phyloP scores from a whole-genome alignment of 2,113 vertebrate genomes.

The Castor canadensis region DNA sequence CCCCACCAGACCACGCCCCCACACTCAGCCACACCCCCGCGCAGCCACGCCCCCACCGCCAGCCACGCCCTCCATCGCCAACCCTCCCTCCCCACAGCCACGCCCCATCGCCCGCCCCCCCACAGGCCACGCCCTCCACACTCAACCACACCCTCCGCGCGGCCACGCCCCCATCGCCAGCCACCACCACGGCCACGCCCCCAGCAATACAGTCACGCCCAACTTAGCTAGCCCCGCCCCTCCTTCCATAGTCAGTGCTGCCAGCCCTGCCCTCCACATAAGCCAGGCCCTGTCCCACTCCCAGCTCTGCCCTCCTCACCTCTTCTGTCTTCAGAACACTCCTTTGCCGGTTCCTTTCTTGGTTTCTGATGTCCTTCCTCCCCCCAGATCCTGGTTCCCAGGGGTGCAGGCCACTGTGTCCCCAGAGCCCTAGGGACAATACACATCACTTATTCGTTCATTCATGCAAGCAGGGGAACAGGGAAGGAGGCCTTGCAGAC shows the following conservation, averaged over 20 bases:
- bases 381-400: neutral
- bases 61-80: too few relatives aligned
- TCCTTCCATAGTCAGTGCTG: neutral
- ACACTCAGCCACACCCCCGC: neutral
- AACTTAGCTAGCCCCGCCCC: neutral
- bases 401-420: neutral
- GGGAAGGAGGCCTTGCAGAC: neutral
- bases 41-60: neutral
- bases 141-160: too few relatives aligned
- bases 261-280: neutral
- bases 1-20: accelerated
- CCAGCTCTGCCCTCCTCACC: neutral
- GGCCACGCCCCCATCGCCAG: too few relatives aligned
- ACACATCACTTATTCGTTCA: neutral
- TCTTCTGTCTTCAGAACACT: neutral
- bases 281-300: neutral
- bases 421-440: neutral
- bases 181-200: too few relatives aligned
- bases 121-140: neutral
- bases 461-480: neutral
- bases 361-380: neutral
- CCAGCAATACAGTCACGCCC: neutral
- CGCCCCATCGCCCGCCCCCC: neutral
- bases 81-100: too few relatives aligned
- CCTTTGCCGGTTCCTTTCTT: neutral